Conservation (phyloP, 2,888 invertebrate species). For the Mythimna loreyi region DNA sequence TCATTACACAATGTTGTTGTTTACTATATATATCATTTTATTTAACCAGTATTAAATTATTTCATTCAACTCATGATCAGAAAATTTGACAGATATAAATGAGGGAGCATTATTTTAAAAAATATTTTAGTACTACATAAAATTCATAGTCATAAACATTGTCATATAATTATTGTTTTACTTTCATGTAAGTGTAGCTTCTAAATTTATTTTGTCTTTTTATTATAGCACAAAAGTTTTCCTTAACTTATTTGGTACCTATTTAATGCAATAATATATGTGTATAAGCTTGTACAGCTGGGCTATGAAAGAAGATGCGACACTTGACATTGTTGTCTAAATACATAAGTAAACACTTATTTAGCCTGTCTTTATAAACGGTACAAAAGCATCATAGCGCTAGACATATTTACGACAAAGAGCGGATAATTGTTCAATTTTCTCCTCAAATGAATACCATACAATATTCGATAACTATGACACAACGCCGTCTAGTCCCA, state of each 20-base stretch:
- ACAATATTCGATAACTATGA: too few species aligned
- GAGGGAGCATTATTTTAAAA: slow-evolving; percentile 23
- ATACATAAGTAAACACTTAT: not conserved
- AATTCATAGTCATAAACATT: slow-evolving; percentile 46
- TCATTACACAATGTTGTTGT: slow-evolving; percentile 34
- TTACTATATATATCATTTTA: slow-evolving; percentile 43
- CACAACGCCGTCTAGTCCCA: too few species aligned
- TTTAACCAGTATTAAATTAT: slow-evolving; percentile 69
- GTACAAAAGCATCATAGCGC: not conserved
- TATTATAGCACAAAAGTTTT: slow-evolving; percentile 57
- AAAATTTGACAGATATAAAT: slow-evolving; percentile 25
- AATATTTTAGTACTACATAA: slow-evolving; percentile 30
- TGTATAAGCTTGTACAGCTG: slow-evolving; percentile 58
- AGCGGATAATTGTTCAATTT: not conserved
- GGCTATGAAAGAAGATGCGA: slow-evolving; percentile 18
- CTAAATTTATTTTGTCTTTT: slow-evolving; percentile 58
- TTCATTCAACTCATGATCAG: slow-evolving; percentile 50
- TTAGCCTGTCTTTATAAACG: slow-evolving; percentile 1
- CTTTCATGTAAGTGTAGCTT: slow-evolving; percentile 51
- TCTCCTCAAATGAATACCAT: slow-evolving; percentile 2
- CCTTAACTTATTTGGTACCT: slow-evolving; percentile 45
- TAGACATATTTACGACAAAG: not conserved
- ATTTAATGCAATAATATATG: slow-evolving; percentile 19
- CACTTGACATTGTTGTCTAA: slow-evolving; percentile 14
- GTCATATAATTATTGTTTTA: slow-evolving; percentile 49